These are phyloP conservation scores for Agrochola lota DNA, from an alignment of 2,888 invertebrate genomes.

Conservation along the genomic window DNA sequence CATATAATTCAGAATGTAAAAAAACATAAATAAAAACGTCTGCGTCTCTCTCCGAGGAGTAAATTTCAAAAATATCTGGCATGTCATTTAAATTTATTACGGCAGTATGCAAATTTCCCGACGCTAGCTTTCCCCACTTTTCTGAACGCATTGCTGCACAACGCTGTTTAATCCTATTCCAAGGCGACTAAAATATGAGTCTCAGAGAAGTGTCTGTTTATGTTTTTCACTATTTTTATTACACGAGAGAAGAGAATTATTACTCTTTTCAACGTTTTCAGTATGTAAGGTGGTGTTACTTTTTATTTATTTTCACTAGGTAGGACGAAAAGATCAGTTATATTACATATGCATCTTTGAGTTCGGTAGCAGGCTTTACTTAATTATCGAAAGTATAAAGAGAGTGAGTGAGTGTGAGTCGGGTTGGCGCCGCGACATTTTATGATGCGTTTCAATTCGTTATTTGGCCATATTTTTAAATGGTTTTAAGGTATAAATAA, in stretches of 20 bases:
- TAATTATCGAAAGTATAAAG: too few species aligned
- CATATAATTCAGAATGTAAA: neutral
- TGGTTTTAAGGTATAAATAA: too few species aligned
- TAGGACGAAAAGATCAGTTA: neutral
- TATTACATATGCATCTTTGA: neutral
- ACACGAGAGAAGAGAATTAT: neutral
- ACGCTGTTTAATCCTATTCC: slow-evolving; percentile 50
- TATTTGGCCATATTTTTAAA: too few species aligned
- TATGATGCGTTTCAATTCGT: too few species aligned
- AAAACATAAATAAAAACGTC: neutral
- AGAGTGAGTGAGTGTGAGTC: too few species aligned
- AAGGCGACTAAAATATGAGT: slow-evolving; percentile 44
- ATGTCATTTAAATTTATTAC: slow-evolving; percentile 49
- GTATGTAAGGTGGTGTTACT: too few species aligned
- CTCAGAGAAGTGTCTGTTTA: slow-evolving; percentile 21
- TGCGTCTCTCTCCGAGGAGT: neutral
- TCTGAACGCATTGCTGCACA: slow-evolving; percentile 51
- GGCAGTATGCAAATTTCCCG: slow-evolving; percentile 54
- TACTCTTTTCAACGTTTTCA: neutral
- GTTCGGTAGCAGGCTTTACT: neutral
- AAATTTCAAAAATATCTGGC: slow-evolving; percentile 27
- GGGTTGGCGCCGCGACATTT: too few species aligned
- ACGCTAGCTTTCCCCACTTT: slow-evolving; percentile 38
- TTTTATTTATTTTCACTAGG: neutral
- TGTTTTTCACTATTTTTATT: slow-evolving; percentile 30